Evolutionary conservation across 2,888 invertebrate species (phyloP), one percentile per base, ranked within the genome.

Genomic region (Clunio marinus): DNA sequence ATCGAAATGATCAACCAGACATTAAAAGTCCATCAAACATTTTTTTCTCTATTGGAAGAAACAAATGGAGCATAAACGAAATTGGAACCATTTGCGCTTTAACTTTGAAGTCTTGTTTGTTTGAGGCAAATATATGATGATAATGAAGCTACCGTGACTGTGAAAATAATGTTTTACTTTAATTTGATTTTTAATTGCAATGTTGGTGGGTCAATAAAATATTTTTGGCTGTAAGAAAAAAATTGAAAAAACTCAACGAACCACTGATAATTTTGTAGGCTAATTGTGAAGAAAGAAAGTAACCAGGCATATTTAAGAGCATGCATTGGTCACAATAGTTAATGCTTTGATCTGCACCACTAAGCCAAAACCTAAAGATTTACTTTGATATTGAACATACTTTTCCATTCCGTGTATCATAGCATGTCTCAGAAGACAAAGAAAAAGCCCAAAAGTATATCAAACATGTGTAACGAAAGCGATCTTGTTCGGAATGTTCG

Each of bases 71-170:
- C 57, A 20, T 2, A 22, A 57, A 57, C 8, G 13, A 45, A 45
- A 15, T 45, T 45, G 13, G 17, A 32, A 8, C 3, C 45, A 45
- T 17, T 45, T 17, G 8, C 3, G 4, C 15, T 15, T 5, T 17
- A 13, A 17, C 45, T 25, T 13, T 24, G 17, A n/a, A 10, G 45
- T 15, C 15, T 45, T 51, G 22, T 51, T 51, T 51, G 22, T 22
- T 51, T n/a, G 51, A 17, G 22, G 57, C n/a, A n/a, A n/a, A n/a
- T n/a, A n/a, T n/a, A n/a, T n/a, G 17, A 20, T 4, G 17, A 7
- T 22, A 20, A 27, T 25, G 27, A 57, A n/a, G 20, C 13, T 51
- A 57, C 57, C 57, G 27, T 57, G 57, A 57, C 57, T 57, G 57
- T 57, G 57, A 57, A 57, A 57, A 57, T 57, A 15, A 24, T 57